Conservation (phyloP, 2,113 vertebrate genomes). For the Pelusios castaneus region DNA sequence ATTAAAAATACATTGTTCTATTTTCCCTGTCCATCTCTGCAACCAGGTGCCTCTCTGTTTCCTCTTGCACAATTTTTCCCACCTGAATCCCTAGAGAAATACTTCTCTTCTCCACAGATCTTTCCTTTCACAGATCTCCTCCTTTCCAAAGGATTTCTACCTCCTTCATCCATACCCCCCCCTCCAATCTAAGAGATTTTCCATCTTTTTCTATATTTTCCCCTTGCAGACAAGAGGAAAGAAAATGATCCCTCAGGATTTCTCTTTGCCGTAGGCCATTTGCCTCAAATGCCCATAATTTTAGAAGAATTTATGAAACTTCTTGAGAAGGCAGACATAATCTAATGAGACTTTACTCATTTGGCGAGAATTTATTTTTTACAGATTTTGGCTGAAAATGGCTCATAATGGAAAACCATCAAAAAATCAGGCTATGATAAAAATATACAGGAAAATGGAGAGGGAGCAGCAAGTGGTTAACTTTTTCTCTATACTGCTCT, state of each 20-base stretch:
- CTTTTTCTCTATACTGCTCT: neutral
- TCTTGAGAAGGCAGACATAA: neutral
- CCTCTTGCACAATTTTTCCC: neutral
- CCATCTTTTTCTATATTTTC: neutral
- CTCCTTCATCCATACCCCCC: neutral
- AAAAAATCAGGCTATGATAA: neutral
- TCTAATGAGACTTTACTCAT: neutral
- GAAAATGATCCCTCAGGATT: neutral
- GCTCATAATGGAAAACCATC: neutral
- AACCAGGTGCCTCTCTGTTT: neutral
- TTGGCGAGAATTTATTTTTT: neutral
- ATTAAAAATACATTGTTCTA: neutral
- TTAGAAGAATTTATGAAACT: neutral
- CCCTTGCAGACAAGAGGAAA: neutral
- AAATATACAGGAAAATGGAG: neutral
- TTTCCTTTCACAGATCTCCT: too few relatives aligned
- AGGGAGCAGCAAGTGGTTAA: neutral
- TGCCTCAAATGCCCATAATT: neutral
- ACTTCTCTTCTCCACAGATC: too few relatives aligned
- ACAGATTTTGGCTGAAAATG: neutral
- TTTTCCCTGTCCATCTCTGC: neutral
- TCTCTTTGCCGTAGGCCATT: neutral
- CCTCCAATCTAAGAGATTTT: neutral
- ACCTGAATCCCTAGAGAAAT: neutral
- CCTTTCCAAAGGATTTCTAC: too few relatives aligned